A percentile compares a stretch with the other conserved stretches of the same genome.
Evolutionary conservation across 2,797 vertebrate species (phyloP).

Genomic region (Australoheros facetus): DNA sequence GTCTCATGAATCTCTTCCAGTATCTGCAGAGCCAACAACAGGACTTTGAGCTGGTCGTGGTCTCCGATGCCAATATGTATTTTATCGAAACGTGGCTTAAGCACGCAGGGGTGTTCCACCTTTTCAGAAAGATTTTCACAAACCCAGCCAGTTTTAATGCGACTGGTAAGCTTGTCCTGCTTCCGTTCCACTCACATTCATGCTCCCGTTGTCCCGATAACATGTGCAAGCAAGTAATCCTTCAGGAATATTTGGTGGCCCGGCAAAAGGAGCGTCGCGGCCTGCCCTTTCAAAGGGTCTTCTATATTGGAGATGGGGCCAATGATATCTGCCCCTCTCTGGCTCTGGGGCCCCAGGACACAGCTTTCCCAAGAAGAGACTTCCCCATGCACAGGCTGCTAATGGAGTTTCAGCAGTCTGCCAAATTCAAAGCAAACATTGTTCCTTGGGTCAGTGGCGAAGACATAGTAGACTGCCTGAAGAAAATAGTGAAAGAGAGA

Average conservation of each 20-base stretch:
- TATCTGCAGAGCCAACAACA: constrained; percentile 82
- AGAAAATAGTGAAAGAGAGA: constrained; percentile 81
- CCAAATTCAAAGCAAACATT: constrained; percentile 78
- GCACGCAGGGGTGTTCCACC: constrained; percentile 72
- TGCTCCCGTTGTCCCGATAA: constrained; percentile 90
- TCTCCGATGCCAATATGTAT: constrained; percentile 92
- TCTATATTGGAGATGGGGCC: constrained; percentile 92
- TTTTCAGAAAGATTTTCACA: constrained; percentile 90
- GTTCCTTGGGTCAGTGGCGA: constrained; percentile 87
- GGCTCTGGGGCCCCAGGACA: constrained; percentile 81
- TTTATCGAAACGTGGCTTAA: constrained; percentile 88
- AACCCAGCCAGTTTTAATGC: constrained; percentile 86
- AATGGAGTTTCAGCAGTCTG: constrained; percentile 79
- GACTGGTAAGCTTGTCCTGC: constrained; percentile 81
- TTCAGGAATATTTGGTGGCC: constrained; percentile 84
- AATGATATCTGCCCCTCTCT: constrained; percentile 91
- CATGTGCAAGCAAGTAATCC: constrained; percentile 94
- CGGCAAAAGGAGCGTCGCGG: constrained; percentile 81
- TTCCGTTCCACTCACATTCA: constrained; percentile 90
- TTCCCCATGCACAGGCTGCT: constrained; percentile 91
- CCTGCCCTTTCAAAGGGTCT: constrained; percentile 85
- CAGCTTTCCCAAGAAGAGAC: constrained; percentile 87
- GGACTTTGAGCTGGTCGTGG: constrained; percentile 87
- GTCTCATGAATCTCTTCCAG: constrained; percentile 84
- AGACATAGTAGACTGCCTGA: constrained; percentile 85